Conservation (phyloP, 2,888 invertebrate genomes). For the Thumatha senex region DNA sequence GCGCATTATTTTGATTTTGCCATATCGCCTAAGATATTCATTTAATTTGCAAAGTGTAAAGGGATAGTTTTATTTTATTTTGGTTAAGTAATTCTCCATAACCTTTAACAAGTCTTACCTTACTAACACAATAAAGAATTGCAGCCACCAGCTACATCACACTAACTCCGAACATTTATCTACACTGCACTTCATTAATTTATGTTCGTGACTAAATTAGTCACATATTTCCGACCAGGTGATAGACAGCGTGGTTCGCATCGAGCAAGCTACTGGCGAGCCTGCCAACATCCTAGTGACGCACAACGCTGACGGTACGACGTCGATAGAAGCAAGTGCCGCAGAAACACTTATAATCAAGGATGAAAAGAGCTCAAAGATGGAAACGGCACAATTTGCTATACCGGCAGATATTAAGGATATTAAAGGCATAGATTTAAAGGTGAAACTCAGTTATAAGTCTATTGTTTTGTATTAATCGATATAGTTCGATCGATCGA, state of each 20-base stretch:
- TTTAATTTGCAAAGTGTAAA: no score
- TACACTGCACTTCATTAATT: conserved; percentile 16
- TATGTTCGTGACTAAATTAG: conserved; percentile 15
- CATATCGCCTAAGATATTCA: no score
- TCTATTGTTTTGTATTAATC: neutral
- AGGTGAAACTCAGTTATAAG: conserved; percentile 48
- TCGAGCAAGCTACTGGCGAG: conserved; percentile 78
- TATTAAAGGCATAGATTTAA: conserved; percentile 75
- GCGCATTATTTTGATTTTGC: no score
- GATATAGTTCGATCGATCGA: no score
- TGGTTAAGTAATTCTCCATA: no score
- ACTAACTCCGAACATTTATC: neutral
- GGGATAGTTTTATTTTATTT: no score
- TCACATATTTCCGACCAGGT: conserved; percentile 51
- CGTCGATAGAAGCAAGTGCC: conserved; percentile 76
- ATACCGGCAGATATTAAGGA: conserved; percentile 78
- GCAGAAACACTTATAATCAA: conserved; percentile 77
- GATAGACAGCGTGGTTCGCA: conserved; percentile 79
- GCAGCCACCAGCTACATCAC: no score
- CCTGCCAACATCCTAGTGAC: conserved; percentile 79
- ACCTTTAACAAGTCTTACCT: no score
- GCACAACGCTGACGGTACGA: conserved; percentile 79
- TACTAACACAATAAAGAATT: no score
- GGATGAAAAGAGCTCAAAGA: conserved; percentile 79
- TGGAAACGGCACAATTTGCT: conserved; percentile 75